Evolutionary conservation across 1,140 invertebrate species (phyloP).

Genomic region (Leptinotarsa lineolata): DNA sequence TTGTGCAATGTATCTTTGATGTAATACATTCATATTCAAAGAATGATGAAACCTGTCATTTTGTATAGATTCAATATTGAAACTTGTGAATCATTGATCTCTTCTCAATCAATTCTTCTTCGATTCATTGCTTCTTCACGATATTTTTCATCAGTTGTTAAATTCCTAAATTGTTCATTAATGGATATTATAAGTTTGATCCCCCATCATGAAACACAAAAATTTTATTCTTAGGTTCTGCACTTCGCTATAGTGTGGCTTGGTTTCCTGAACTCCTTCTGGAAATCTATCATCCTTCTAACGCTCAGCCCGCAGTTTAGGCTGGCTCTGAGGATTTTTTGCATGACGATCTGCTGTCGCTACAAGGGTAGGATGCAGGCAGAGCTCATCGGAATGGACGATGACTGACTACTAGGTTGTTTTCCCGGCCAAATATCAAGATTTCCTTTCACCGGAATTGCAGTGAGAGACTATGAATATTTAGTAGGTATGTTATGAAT

Average conservation of each 20-base stretch:
- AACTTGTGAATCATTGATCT: too few relatives aligned
- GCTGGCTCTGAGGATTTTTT: conserved; percentile 81
- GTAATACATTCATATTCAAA: too few relatives aligned
- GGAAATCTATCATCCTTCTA: conserved; percentile 90
- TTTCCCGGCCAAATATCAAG: conserved; percentile 35
- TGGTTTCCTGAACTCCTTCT: conserved; percentile 90
- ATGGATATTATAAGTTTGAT: too few relatives aligned
- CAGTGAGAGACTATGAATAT: conserved; percentile 53
- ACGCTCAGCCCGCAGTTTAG: conserved; percentile 89
- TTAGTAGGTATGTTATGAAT: conserved; percentile 32
- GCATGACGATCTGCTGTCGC: conserved; percentile 86
- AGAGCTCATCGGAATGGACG: conserved; percentile 81
- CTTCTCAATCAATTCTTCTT: too few relatives aligned
- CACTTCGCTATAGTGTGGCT: conserved; percentile 94
- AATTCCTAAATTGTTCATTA: too few relatives aligned
- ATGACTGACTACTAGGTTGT: conserved; percentile 63
- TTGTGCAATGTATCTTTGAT: too few relatives aligned
- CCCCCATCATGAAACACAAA: background rate
- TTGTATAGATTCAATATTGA: too few relatives aligned
- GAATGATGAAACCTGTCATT: too few relatives aligned
- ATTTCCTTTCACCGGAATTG: conserved; percentile 51
- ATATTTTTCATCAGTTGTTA: too few relatives aligned
- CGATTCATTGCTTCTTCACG: too few relatives aligned
- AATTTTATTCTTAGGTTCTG: conserved; percentile 70
- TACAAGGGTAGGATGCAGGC: conserved; percentile 77